phyloP scores from a whole-genome alignment of 2,797 vertebrate genomes.

The Numenius phaeopus region DNA sequence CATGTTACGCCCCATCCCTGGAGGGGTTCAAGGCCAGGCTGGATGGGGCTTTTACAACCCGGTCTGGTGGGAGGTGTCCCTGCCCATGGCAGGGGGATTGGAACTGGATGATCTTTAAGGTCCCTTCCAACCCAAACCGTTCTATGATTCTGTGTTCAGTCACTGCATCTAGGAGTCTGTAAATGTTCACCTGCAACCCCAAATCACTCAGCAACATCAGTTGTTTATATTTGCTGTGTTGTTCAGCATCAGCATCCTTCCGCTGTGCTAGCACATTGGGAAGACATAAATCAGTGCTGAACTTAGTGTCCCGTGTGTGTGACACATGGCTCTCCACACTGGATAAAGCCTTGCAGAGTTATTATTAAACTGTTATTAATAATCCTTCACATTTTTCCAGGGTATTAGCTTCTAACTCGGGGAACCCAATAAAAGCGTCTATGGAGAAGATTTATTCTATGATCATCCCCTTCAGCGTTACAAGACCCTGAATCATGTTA shows the following conservation, averaged over 20 bases:
- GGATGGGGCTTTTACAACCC: no score
- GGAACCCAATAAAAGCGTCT: not conserved
- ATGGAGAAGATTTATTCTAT: not conserved
- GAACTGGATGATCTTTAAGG: no score
- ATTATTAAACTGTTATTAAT: not conserved
- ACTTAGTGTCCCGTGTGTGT: not conserved
- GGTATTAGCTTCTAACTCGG: not conserved
- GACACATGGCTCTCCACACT: not conserved
- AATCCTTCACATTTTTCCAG: not conserved
- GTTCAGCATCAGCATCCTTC: not conserved
- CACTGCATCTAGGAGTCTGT: not conserved
- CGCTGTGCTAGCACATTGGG: not conserved
- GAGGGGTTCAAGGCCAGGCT: no score
- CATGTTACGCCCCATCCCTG: no score
- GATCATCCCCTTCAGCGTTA: not conserved
- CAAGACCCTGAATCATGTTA: not conserved
- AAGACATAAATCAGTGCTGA: not conserved
- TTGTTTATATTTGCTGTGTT: not conserved
- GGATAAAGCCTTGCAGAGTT: not conserved
- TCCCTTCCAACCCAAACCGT: no score
- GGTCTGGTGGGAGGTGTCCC: no score
- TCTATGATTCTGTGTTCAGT: not conserved
- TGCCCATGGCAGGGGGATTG: no score
- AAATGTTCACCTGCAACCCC: not conserved
- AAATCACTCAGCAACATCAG: not conserved